Conservation (phyloP, 2,888 invertebrate genomes). For the Leptinotarsa tumamoca region DNA sequence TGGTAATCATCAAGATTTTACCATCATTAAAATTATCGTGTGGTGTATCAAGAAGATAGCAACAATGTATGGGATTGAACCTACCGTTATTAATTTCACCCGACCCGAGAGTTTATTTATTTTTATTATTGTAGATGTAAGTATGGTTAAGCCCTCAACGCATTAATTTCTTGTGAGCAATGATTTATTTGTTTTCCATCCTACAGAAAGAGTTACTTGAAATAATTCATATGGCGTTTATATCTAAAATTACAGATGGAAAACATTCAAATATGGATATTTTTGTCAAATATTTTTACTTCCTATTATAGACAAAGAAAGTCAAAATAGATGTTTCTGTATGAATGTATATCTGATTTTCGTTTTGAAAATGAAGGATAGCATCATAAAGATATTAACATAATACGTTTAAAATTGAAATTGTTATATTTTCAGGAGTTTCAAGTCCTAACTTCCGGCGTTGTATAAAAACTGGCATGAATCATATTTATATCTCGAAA, state of each 20-base stretch:
- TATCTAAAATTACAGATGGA: background rate
- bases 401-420: no score
- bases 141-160: slow-evolving; percentile 2
- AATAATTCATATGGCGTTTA: slow-evolving; percentile 8
- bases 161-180: slow-evolving; percentile 6
- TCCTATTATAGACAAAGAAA: no score
- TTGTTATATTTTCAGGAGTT: no score
- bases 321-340: no score
- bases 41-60: slow-evolving; percentile 2
- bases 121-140: background rate
- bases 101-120: slow-evolving; percentile 1
- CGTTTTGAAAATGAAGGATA: no score
- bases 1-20: background rate
- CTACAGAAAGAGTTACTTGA: background rate
- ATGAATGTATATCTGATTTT: no score
- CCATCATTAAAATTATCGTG: slow-evolving; percentile 16
- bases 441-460: no score
- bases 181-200: slow-evolving; percentile 20
- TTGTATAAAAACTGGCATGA: no score
- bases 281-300: no score
- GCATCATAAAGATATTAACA: no score
- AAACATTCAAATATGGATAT: no score
- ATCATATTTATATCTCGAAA: no score
- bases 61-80: background rate
- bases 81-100: slow-evolving; percentile 1